These are phyloP conservation scores for Luffia ferchaultella DNA, from an alignment of 2,888 invertebrate species.

Conservation along the genomic window DNA sequence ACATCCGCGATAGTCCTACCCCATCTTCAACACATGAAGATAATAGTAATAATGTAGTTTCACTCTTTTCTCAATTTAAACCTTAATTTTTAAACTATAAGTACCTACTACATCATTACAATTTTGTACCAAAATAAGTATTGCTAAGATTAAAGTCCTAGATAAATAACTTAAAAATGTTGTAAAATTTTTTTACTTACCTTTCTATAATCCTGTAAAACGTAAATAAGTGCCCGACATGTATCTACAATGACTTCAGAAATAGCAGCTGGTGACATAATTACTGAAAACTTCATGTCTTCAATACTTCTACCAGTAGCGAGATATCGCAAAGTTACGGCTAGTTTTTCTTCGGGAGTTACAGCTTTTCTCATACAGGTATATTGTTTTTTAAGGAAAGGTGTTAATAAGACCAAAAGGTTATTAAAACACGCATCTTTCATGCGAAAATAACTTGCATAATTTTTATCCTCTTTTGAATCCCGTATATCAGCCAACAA, in stretches of 20 bases:
- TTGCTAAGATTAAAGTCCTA: slow-evolving; percentile 8
- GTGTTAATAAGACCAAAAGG: slow-evolving; percentile 11
- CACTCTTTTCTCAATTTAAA: slow-evolving; percentile 6
- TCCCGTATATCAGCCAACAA: slow-evolving; percentile 8
- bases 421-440: slow-evolving; percentile 12
- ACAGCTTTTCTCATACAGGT: slow-evolving; percentile 4
- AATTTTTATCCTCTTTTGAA: slow-evolving; percentile 6
- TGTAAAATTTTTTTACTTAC: slow-evolving; percentile 10
- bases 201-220: slow-evolving; percentile 12
- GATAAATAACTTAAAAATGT: slow-evolving; percentile 9
- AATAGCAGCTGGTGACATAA: slow-evolving; percentile 10
- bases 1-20: slow-evolving; percentile 6
- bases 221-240: slow-evolving; percentile 12
- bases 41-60: slow-evolving; percentile 3
- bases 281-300: slow-evolving; percentile 11
- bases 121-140: slow-evolving; percentile 6
- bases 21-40: slow-evolving; percentile 6
- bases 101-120: slow-evolving; percentile 8
- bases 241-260: slow-evolving; percentile 11
- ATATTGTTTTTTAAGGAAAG: slow-evolving; percentile 11
- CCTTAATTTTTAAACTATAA: slow-evolving; percentile 8
- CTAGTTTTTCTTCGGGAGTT: slow-evolving; percentile 10
- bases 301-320: slow-evolving; percentile 11
- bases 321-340: too few species aligned
- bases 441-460: slow-evolving; percentile 11